phyloP scores from a whole-genome alignment of 2,797 vertebrate genomes.

The Alfaro cultratus region DNA sequence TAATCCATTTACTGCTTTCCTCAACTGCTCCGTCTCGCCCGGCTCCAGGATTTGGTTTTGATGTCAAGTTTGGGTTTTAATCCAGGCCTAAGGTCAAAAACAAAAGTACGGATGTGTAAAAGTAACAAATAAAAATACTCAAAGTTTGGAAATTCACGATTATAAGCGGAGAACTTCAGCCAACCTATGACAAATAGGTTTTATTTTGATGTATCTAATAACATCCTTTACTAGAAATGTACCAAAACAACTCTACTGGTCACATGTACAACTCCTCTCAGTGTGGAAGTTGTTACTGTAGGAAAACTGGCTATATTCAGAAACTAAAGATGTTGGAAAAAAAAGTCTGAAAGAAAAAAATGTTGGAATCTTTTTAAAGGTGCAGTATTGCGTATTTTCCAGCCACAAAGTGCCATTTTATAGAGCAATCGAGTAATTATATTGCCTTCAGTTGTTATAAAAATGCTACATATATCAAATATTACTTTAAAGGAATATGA shows the following conservation, averaged over 20 bases:
- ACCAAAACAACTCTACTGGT: neutral
- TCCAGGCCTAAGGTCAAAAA: slow-evolving; percentile 11
- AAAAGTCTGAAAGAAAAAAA: neutral
- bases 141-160: neutral
- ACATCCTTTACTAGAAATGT: neutral
- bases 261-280: neutral
- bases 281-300: neutral
- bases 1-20: slow-evolving; percentile 25
- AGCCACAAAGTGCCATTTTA: too few species aligned
- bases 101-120: neutral
- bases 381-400: neutral
- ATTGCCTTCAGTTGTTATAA: too few species aligned
- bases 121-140: neutral
- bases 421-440: too few species aligned
- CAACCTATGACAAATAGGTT: neutral
- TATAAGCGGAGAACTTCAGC: neutral
- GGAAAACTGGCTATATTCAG: neutral
- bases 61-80: slow-evolving; percentile 6
- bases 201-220: neutral
- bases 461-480: too few species aligned
- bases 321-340: neutral
- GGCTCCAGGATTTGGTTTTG: neutral
- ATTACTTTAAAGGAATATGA: too few species aligned
- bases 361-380: neutral
- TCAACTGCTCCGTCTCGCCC: neutral